These are phyloP conservation scores for Parasteatoda tepidariorum DNA, from an alignment of 1,140 invertebrate species.

Conservation along the genomic window DNA sequence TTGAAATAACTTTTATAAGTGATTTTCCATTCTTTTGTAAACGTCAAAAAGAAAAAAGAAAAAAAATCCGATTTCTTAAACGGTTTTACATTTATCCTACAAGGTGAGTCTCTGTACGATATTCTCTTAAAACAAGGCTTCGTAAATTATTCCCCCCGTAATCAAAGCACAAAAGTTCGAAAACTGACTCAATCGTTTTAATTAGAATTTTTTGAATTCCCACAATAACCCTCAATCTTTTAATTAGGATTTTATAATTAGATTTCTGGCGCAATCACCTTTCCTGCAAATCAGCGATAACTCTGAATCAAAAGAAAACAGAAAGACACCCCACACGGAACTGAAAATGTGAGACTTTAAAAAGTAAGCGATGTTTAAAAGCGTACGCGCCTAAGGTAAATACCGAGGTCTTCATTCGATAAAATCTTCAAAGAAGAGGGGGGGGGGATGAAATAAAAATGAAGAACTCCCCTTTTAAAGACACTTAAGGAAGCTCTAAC, in stretches of 20 bases:
- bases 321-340: background rate
- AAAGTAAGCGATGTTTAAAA: background rate
- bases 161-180: too few species aligned
- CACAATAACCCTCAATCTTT: background rate
- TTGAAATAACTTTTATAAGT: too few species aligned
- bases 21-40: too few species aligned
- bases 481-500: conserved; percentile 36
- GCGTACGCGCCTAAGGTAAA: background rate
- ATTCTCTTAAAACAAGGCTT: too few species aligned
- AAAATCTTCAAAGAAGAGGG: too few species aligned
- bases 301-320: background rate
- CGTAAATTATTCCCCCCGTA: too few species aligned
- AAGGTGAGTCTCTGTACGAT: too few species aligned
- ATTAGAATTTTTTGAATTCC: too few species aligned
- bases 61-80: too few species aligned
- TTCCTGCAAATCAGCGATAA: background rate
- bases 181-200: too few species aligned
- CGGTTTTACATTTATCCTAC: too few species aligned
- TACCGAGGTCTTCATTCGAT: background rate
- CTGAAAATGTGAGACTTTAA: background rate
- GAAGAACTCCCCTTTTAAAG: background rate
- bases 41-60: too few species aligned
- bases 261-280: background rate
- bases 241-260: background rate
- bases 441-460: conserved; percentile 21